Percentiles rank a stretch among this genome's conserved stretches.
These are phyloP conservation scores for Karalla daura DNA, from an alignment of 2,797 vertebrate species.

Conservation along the genomic window DNA sequence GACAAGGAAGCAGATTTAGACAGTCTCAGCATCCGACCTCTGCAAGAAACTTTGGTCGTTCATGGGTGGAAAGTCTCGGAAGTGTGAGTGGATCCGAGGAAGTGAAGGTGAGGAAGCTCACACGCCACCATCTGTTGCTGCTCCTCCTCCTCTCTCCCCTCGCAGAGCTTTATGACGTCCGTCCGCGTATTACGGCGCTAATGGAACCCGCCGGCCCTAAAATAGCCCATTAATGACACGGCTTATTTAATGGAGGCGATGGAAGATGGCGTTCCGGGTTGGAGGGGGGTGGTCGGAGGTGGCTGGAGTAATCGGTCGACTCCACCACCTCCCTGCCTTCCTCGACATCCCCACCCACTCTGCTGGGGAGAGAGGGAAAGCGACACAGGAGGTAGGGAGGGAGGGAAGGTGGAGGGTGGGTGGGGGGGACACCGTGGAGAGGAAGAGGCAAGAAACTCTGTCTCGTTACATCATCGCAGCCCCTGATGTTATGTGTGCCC, in stretches of 20 bases:
- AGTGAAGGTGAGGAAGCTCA: conserved; percentile 14
- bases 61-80: conserved; percentile 28
- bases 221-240: conserved; percentile 67
- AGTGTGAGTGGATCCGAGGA: conserved; percentile 6
- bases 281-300: conserved; percentile 4
- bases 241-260: conserved; percentile 57
- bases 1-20: conserved; percentile 43
- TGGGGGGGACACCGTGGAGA: neutral
- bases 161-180: conserved; percentile 39
- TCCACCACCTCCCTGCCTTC: neutral
- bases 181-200: conserved; percentile 42
- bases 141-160: too few species aligned
- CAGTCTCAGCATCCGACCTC: conserved; percentile 50
- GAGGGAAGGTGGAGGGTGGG: conserved; percentile 5
- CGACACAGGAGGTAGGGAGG: neutral
- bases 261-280: neutral
- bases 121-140: conserved; percentile 6
- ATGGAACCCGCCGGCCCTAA: conserved; percentile 52
- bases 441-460: conserved; percentile 55
- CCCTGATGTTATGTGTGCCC: conserved; percentile 42
- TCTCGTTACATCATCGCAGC: conserved; percentile 68
- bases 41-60: conserved; percentile 46
- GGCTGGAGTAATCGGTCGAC: conserved; percentile 16
- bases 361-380: conserved; percentile 35
- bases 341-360: conserved; percentile 44